Base-by-base conservation (phyloP, 2,888 invertebrate species). In the Drosophila incognita region DNA sequence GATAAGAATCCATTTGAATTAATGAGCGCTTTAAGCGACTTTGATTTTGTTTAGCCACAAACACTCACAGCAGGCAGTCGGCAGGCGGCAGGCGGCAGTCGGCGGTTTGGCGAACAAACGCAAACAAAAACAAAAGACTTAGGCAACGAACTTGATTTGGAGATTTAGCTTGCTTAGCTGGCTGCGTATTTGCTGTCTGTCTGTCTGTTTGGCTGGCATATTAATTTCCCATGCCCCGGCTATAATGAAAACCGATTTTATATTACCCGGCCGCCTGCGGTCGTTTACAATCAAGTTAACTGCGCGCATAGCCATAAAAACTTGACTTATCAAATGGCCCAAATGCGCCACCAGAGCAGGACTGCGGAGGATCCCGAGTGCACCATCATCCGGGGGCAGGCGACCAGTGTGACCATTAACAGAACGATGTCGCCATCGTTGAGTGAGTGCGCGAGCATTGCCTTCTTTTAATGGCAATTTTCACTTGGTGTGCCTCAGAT, bases 201-300 rank as follows among this genome's bases (percentile, higher is more conserved):
- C 36, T 49, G 66, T 53, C 65, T 54, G 62, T 8, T 53, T 62
- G 52, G 31, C 35, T 54, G 60, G 74, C 76, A 82, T 85, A 85
- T 85, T 85, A 87, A 85, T 85, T 89, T 85, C 82, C 87, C 87
- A 79, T 85, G 90, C 79, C 75, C 70, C 46, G 68, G 63, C 76
- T 60, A 78, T 85, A 85, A 85, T 85, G 85, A 85, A 85, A 89
- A 87, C 72, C 85, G 85, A 85, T 85, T 85, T 85, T 85, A 85
- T 85, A 89, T 89, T 74, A 69, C 87, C 62, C 78, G 79, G 80
- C 87, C 85, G 85, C 82, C 87, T 80, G 89, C 82, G 75, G 87
- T 89, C 85, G 87, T 85, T 89, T 84, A 89, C 87, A 85, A 89
- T 89, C 85, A 89, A 85, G 87, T 85, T 85, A 89, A 85, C 87